Evolutionary conservation across 2,888 invertebrate genomes (phyloP), one percentile per base, ranked within the genome.

Genomic region (Gymnoscelis rufifasciata): DNA sequence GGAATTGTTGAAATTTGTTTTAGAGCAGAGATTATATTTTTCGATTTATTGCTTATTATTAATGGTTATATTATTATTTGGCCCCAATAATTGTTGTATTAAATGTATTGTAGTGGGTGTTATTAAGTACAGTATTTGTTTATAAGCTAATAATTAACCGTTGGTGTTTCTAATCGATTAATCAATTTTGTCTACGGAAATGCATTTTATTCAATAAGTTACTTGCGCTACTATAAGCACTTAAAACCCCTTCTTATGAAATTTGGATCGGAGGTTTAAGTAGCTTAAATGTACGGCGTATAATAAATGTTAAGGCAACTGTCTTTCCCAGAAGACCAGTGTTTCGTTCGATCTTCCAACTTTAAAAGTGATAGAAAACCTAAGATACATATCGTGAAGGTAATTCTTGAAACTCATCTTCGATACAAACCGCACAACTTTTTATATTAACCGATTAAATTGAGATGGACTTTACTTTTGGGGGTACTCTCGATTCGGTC

Each of bases 1-100:
- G 75, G 77, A 80, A 80, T 84, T 86, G 83, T 84, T 86, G 57
- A 77, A 80, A 76, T 74, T 76, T 78, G 67, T 75, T 67, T 77
- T 79, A 74, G 46, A 64, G 66, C 78, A 83, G 78, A 84, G 78
- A 80, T 80, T 84, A 83, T 86, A 84, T 87, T 86, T 86, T 86
- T 84, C 72, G 83, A 86, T 78, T 80, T 71, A 77, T 78, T 78
- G 63, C 70, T 76, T 75, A 67, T 66, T 76, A 53, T 50, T 50
- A 57, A 54, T 55, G 52, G 54, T 57, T 58, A 56, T 44, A 47
- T 49, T 75, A 70, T 78, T 73, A 56, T 59, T 68, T 63, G 62
- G 62, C 67, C 62, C 57, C 59, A 60, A 68, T 66, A 59, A 70
- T 79, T 81, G 79, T 83, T 83, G 76, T 81, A 76, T 71, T 68